Percentiles rank a stretch among this genome's conserved stretches.
Evolutionary conservation across 2,888 invertebrate genomes (phyloP).

Genomic region (Halocaridina rubra): DNA sequence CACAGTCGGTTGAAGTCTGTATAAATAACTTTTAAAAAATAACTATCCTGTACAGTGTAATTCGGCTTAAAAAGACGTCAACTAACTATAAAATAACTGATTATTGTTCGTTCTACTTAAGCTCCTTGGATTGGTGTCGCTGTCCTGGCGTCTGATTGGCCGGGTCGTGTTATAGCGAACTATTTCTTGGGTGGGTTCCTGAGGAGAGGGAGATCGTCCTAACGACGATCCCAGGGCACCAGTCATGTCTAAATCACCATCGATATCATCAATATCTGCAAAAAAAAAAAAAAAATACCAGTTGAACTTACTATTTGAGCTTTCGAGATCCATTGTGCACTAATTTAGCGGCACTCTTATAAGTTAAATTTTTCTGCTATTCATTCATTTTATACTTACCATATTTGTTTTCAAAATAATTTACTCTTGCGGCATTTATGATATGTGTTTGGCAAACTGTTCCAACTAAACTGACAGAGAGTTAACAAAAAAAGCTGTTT

Average conservation of each 20-base stretch:
- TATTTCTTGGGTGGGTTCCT: constrained; percentile 6
- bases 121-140: constrained; percentile 55
- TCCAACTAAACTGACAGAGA: too few relatives aligned
- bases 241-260: background rate
- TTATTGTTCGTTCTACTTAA: constrained; percentile 58
- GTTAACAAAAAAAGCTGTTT: too few relatives aligned
- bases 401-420: too few relatives aligned
- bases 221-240: background rate
- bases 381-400: too few relatives aligned
- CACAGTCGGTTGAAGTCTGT: background rate
- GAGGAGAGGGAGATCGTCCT: constrained; percentile 31
- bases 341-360: too few relatives aligned
- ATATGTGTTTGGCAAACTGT: too few relatives aligned
- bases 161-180: constrained; percentile 29
- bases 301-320: too few relatives aligned
- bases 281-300: background rate
- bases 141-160: constrained; percentile 33
- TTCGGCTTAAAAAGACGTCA: too few relatives aligned
- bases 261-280: background rate
- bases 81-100: constrained; percentile 60
- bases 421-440: too few relatives aligned
- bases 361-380: too few relatives aligned
- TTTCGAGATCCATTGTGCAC: too few relatives aligned
- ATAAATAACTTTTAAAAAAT: background rate
- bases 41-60: background rate